These are phyloP conservation scores for Toxonevra muliebris DNA, from an alignment of 2,888 invertebrate genomes.

Conservation along the genomic window DNA sequence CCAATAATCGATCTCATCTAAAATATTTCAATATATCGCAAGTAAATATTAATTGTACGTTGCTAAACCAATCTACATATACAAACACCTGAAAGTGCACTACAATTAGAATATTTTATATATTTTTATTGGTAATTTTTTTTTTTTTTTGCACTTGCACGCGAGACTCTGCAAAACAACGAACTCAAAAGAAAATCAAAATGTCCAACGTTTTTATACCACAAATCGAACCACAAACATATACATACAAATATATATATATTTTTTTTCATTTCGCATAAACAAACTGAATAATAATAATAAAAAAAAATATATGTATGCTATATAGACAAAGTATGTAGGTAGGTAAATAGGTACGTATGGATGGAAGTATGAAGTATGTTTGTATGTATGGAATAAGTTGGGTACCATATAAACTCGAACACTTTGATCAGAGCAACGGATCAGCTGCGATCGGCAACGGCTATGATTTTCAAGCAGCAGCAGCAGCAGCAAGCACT, in stretches of 20 bases:
- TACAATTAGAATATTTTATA: conserved; percentile 23
- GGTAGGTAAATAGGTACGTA: not conserved
- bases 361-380: not conserved
- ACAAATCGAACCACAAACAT: conserved; percentile 39
- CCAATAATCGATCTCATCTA: no score
- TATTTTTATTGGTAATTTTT: no score
- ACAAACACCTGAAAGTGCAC: conserved; percentile 30
- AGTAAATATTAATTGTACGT: conserved; percentile 10
- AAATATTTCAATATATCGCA: no score
- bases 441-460: not conserved
- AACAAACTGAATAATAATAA: conserved; percentile 14
- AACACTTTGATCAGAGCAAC: not conserved
- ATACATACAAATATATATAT: conserved; percentile 10
- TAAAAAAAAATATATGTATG: conserved; percentile 10
- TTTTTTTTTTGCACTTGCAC: conserved; percentile 56
- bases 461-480: not conserved
- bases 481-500: not conserved
- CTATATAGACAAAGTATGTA: not conserved
- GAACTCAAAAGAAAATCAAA: conserved; percentile 64
- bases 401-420: not conserved
- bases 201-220: conserved; percentile 64
- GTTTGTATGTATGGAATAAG: conserved; percentile 4
- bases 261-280: not conserved
- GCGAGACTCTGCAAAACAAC: conserved; percentile 64
- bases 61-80: conserved; percentile 36